Conservation (phyloP, 1,140 invertebrate species). For the Camponotus vicinus region DNA sequence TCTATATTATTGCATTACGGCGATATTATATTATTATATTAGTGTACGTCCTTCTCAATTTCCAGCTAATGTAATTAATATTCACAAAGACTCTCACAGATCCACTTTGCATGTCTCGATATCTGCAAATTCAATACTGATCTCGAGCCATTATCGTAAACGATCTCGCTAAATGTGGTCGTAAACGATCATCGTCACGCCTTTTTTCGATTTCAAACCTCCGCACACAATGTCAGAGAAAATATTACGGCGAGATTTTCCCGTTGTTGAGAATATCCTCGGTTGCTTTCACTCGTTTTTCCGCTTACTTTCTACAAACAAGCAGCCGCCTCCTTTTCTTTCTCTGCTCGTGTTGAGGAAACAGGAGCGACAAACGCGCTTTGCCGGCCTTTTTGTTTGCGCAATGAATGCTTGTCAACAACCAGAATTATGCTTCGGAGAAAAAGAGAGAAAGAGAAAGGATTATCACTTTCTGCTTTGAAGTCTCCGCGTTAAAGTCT, state of each 20-base stretch:
- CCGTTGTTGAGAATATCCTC: constrained; percentile 19
- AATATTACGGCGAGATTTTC: constrained; percentile 6
- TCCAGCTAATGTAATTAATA: neutral
- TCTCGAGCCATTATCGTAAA: neutral
- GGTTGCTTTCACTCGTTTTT: constrained; percentile 54
- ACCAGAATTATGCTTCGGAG: neutral
- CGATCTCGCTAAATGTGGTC: neutral
- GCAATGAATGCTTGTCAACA: constrained; percentile 44
- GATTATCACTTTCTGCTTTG: neutral
- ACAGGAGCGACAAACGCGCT: constrained; percentile 27
- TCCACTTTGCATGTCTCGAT: neutral
- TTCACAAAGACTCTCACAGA: neutral
- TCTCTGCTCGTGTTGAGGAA: constrained; percentile 1
- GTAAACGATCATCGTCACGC: neutral
- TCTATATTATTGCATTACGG: neutral
- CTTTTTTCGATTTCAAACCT: constrained; percentile 5
- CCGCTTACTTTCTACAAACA: constrained; percentile 58
- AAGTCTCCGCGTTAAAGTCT: constrained; percentile 24
- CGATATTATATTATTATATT: neutral
- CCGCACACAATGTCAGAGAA: neutral
- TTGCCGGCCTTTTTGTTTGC: constrained; percentile 17
- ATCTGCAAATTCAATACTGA: neutral
- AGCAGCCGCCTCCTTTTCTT: constrained; percentile 21
- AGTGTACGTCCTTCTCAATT: neutral
- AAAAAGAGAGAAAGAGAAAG: neutral